Evolutionary conservation across 2,113 vertebrate genomes (phyloP).

Genomic region (Hippocampus barbouri): DNA sequence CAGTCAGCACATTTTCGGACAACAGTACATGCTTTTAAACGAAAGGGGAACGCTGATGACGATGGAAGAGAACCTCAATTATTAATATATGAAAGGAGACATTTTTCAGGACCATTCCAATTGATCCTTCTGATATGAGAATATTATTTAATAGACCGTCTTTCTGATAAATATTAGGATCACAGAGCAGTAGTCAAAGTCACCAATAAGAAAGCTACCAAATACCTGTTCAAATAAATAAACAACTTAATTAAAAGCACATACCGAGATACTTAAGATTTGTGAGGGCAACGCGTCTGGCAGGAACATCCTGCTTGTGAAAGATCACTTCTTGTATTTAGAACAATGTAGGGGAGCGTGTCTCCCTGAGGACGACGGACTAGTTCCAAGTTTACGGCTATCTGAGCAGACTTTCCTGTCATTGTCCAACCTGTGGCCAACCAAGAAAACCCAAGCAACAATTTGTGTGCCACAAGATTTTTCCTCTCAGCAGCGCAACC

Average conservation of each 20-base stretch:
- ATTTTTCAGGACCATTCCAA: neutral
- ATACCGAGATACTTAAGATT: neutral
- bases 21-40: no score
- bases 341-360: constrained; percentile 55
- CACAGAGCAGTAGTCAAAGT: neutral
- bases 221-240: neutral
- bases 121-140: neutral
- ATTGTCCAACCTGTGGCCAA: constrained; percentile 55
- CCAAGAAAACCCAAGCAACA: constrained; percentile 30
- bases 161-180: neutral
- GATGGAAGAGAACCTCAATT: neutral
- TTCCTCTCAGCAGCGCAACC: constrained; percentile 16
- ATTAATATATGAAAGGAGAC: neutral
- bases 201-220: neutral
- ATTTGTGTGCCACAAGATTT: constrained; percentile 1
- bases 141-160: neutral
- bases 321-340: constrained; percentile 58
- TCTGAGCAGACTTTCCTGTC: constrained; percentile 58
- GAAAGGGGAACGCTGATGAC: no score
- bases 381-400: constrained; percentile 47
- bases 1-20: no score
- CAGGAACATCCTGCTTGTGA: constrained; percentile 30
- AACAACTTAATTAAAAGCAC: neutral
- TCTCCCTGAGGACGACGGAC: constrained; percentile 44
- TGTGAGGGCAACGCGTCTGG: neutral